Evolutionary conservation across 2,888 invertebrate species (phyloP).

Genomic region (Periphyllus acericola): DNA sequence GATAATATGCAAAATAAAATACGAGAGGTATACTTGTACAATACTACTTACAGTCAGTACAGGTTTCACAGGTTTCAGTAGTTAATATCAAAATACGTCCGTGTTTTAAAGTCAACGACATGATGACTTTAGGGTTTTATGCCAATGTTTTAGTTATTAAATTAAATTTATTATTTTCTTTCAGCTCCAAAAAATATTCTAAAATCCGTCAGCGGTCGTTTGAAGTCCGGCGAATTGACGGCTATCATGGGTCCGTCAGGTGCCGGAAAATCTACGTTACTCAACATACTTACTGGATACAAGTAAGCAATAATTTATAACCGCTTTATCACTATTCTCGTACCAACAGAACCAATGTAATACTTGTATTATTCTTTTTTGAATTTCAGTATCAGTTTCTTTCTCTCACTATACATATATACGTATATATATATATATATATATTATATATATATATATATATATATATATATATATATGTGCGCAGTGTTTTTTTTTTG

Average conservation of each 20-base stretch:
- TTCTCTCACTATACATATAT: too few relatives aligned
- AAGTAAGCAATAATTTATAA: conserved; percentile 75
- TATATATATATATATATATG: background rate
- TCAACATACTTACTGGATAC: conserved; percentile 95
- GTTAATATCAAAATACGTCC: too few relatives aligned
- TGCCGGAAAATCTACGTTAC: conserved; percentile 91
- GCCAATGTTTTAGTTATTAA: background rate
- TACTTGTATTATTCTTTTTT: background rate
- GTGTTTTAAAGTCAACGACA: too few relatives aligned
- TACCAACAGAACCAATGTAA: background rate
- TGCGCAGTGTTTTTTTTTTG: background rate
- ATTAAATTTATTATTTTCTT: conserved; percentile 66
- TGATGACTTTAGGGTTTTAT: too few relatives aligned
- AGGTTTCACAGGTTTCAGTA: too few relatives aligned
- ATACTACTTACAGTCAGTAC: too few relatives aligned
- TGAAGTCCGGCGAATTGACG: conserved; percentile 89
- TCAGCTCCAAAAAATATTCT: conserved; percentile 87
- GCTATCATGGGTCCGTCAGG: conserved; percentile 98
- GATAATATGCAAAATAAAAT: too few relatives aligned
- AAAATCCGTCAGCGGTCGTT: conserved; percentile 88
- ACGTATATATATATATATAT: too few relatives aligned
- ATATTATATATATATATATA: too few relatives aligned
- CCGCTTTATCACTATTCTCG: background rate
- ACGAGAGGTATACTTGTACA: too few relatives aligned
- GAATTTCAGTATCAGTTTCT: background rate